Percentiles rank a stretch among this genome's conserved stretches.
Conservation (phyloP, 1,140 invertebrate genomes). For the Phenacoccus solenopsis region DNA sequence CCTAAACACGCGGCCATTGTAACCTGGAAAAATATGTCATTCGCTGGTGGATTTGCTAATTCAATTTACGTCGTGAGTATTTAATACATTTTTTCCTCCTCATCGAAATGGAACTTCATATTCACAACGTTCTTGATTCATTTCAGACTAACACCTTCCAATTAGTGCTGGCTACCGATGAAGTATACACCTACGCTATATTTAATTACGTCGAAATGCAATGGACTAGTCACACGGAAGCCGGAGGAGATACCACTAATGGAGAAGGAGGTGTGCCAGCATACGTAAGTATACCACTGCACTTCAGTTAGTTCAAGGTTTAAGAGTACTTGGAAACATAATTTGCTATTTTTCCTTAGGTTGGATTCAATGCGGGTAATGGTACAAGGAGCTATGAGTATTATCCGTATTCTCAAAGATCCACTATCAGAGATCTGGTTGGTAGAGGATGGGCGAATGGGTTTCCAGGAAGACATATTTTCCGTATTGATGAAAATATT, state of each 20-base stretch:
- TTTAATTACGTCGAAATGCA: constrained; percentile 84
- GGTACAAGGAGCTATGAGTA: constrained; percentile 83
- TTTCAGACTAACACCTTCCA: constrained; percentile 88
- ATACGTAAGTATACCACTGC: constrained; percentile 51
- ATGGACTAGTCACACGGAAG: constrained; percentile 85
- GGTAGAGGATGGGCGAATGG: constrained; percentile 75
- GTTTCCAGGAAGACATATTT: constrained; percentile 79
- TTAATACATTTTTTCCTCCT: background rate
- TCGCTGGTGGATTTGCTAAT: constrained; percentile 72
- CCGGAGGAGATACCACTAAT: constrained; percentile 70
- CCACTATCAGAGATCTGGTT: constrained; percentile 67
- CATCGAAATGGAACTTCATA: background rate
- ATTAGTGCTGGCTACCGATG: constrained; percentile 81
- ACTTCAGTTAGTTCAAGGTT: no score
- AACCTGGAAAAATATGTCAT: constrained; percentile 95
- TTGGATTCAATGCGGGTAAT: constrained; percentile 92
- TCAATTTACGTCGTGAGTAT: constrained; percentile 54
- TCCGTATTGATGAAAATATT: constrained; percentile 89
- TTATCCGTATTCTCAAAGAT: constrained; percentile 74
- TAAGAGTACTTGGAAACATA: background rate
- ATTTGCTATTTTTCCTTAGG: constrained; percentile 36
- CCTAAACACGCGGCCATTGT: constrained; percentile 81
- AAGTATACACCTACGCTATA: constrained; percentile 84
- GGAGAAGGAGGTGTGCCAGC: constrained; percentile 78
- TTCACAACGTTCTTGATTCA: background rate